A percentile compares a stretch with the other conserved stretches of the same genome.
Evolutionary conservation across 2,113 vertebrate species (phyloP).

Genomic region (Hiodon alosoides): DNA sequence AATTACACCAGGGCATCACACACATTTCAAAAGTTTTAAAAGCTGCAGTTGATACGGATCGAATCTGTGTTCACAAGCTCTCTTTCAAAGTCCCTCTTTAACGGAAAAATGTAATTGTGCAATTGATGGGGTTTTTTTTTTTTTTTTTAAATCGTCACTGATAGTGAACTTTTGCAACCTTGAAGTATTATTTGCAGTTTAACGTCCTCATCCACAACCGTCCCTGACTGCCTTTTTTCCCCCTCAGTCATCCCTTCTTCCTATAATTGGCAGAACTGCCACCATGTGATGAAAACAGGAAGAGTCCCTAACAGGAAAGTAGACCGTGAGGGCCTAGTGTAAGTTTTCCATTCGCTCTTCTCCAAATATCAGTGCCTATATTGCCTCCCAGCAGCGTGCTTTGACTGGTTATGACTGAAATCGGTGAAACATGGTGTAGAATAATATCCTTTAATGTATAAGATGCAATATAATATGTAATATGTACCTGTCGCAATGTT

Average conservation of each 20-base stretch:
- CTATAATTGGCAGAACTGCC: background rate
- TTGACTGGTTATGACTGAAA: too few relatives aligned
- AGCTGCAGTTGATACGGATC: too few relatives aligned
- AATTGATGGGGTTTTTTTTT: too few relatives aligned
- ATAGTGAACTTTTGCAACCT: background rate
- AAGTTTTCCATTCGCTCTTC: constrained; percentile 1
- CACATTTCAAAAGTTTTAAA: constrained; percentile 39
- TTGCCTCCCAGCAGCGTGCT: too few relatives aligned
- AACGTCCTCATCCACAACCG: background rate
- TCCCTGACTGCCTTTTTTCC: background rate
- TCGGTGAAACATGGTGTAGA: too few relatives aligned
- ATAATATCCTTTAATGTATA: too few relatives aligned
- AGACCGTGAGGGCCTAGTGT: background rate
- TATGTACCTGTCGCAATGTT: too few relatives aligned
- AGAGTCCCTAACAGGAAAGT: constrained; percentile 4
- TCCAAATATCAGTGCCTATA: background rate
- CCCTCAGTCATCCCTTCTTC: background rate
- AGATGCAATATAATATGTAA: too few relatives aligned
- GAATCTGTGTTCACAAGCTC: too few relatives aligned
- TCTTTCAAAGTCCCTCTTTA: too few relatives aligned
- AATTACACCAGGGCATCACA: constrained; percentile 79
- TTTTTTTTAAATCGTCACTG: too few relatives aligned
- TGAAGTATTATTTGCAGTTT: background rate
- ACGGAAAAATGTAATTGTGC: too few relatives aligned
- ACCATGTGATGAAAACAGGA: constrained; percentile 3